phyloP scores from a whole-genome alignment of 2,888 invertebrate genomes.

The Macaria notata region DNA sequence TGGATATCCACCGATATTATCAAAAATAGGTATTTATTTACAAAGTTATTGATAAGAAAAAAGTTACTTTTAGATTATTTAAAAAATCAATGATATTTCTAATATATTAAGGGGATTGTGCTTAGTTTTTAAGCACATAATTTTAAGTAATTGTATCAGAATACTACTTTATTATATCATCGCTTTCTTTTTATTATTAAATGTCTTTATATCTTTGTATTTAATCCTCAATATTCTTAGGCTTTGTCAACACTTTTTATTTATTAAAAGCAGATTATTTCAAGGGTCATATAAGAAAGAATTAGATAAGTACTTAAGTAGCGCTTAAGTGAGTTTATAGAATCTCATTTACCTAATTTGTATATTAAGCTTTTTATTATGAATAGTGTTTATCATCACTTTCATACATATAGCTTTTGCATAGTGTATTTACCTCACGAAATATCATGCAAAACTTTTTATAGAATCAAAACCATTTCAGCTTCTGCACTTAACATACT shows the following conservation, averaged over 20 bases:
- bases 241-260: no score
- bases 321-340: not conserved
- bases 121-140: not conserved
- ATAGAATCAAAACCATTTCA: not conserved
- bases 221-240: no score
- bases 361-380: not conserved
- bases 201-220: not conserved
- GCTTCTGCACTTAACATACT: not conserved
- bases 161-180: no score
- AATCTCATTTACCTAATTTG: conserved; percentile 1
- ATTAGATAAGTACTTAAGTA: not conserved
- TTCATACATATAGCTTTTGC: not conserved
- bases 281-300: not conserved
- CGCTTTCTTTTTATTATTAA: not conserved
- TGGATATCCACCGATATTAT: conserved; percentile 38
- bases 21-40: conserved; percentile 28
- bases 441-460: no score
- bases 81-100: conserved; percentile 14
- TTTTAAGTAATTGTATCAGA: not conserved
- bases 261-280: no score
- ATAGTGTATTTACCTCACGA: not conserved
- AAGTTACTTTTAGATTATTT: conserved; percentile 19
- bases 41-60: conserved; percentile 16
- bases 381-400: not conserved
- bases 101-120: conserved; percentile 1